Conservation (phyloP, 1,140 invertebrate genomes). For the Bombus vancouverensis region DNA sequence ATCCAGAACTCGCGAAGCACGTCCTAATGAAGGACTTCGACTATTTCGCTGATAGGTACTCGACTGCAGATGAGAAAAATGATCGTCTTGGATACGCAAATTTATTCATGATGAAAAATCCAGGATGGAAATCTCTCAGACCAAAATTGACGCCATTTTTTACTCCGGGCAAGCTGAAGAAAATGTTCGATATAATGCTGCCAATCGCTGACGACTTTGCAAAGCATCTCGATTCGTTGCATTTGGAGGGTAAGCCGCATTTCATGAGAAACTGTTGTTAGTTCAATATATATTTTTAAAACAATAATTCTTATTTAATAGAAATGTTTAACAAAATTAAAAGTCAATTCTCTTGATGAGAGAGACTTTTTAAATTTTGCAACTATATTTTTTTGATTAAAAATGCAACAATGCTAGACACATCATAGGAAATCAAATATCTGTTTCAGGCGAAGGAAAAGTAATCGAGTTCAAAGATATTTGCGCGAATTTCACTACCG, state of each 20-base stretch:
- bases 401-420: rapidly evolving
- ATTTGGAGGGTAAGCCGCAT: conserved; percentile 53
- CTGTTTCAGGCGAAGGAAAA: conserved; percentile 45
- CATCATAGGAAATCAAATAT: rapidly evolving
- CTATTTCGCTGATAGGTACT: conserved; percentile 74
- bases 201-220: conserved; percentile 77
- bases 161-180: conserved; percentile 78
- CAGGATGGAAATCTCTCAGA: conserved; percentile 77
- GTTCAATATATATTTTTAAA: too few species aligned
- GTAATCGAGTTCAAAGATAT: conserved; percentile 79
- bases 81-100: conserved; percentile 70
- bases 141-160: conserved; percentile 79
- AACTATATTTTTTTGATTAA: neutral
- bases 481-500: conserved; percentile 75
- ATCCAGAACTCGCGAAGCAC: conserved; percentile 79
- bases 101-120: conserved; percentile 73
- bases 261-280: neutral
- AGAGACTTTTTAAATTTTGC: neutral
- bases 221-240: conserved; percentile 62
- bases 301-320: rapidly evolving
- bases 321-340: too few species aligned
- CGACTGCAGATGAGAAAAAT: conserved; percentile 34
- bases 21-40: conserved; percentile 82
- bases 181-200: conserved; percentile 78
- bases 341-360: rapidly evolving